phyloP scores from a whole-genome alignment of 2,113 vertebrate species.

The Poecilia latipinna region DNA sequence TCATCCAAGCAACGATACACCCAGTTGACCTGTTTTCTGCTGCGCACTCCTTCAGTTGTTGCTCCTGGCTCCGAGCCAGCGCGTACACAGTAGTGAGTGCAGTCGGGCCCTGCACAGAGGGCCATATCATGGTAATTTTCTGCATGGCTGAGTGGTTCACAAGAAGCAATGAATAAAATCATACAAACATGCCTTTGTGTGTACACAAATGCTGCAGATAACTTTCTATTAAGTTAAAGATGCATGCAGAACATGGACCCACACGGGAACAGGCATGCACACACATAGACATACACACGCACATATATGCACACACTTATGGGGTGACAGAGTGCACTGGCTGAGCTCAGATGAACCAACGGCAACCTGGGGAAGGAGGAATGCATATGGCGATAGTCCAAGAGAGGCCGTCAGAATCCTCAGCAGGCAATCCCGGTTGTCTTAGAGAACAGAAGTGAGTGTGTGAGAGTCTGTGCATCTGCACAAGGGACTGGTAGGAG shows the following conservation, averaged over 20 bases:
- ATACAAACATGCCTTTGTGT: constrained; percentile 12
- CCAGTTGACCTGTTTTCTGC: constrained; percentile 44
- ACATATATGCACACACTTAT: constrained; percentile 56
- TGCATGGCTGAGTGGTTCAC: constrained; percentile 50
- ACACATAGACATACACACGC: constrained; percentile 20
- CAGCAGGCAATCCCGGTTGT: constrained; percentile 78
- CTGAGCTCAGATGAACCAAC: constrained; percentile 84
- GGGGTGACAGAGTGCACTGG: constrained; percentile 83
- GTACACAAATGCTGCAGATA: constrained; percentile 47
- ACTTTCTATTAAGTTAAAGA: constrained; percentile 18
- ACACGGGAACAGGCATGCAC: constrained; percentile 34
- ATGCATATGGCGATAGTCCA: constrained; percentile 80
- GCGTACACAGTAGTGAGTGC: constrained; percentile 53
- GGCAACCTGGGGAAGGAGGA: constrained; percentile 81
- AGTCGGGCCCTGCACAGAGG: constrained; percentile 51
- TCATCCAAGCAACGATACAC: constrained; percentile 41
- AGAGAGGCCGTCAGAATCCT: constrained; percentile 76
- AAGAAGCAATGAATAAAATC: constrained; percentile 44
- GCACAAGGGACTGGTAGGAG: constrained; percentile 47
- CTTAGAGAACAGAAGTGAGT: constrained; percentile 75
- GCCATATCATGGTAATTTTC: constrained; percentile 63
- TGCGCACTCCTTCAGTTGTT: constrained; percentile 59
- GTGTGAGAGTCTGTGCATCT: constrained; percentile 60
- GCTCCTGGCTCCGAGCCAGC: constrained; percentile 57
- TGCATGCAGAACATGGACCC: constrained; percentile 40